Evolutionary conservation across 2,113 vertebrate species (phyloP), one percentile per base, ranked within the genome.

Genomic region (Gallinago media): DNA sequence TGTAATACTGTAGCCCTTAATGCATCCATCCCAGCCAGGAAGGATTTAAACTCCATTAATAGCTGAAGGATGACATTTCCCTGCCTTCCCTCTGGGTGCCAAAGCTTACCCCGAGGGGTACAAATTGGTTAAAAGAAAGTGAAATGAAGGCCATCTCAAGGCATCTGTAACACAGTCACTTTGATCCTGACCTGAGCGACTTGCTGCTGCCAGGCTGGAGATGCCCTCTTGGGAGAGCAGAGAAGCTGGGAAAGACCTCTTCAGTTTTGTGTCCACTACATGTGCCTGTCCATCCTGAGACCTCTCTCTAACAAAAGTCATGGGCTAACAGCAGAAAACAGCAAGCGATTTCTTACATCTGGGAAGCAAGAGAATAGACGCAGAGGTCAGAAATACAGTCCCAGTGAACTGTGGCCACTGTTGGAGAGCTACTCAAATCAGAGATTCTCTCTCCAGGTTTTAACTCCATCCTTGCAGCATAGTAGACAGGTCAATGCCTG

Each of bases 401-500:
- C 77, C 52, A 88, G 88, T 13, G 58, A 94, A 82, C 90, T 65
- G 62, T 68, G 71, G 66, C 62, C 31, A 3, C 66, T 0, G 0
- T 61, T 96, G 92, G 94, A 40, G 1, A 61, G 70, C n/a, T 79
- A 90, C 85, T 21, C 71, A 82, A 65, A 88, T 89, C 90, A 74
- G 52, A 72, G 52, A 14, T 94, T 87, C 87, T 92, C 63, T 96
- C 59, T 94, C 92, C 81, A 84, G 59, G 83, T 85, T 96, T 91
- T 89, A 96, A 95, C 61, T 96, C 95, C 86, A 92, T 96, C 79
- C 75, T 94, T 63, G 38, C 83, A 95, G 94, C 47, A 38, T 27
- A 65, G 84, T 0, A 92, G 94, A 90, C 96, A 97, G 96, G 95
- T 97, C 94, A 96, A 97, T 96, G 96, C 96, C 93, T 97, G 96